Evolutionary conservation across 2,797 vertebrate species (phyloP).

Genomic region (Molossus molossus): DNA sequence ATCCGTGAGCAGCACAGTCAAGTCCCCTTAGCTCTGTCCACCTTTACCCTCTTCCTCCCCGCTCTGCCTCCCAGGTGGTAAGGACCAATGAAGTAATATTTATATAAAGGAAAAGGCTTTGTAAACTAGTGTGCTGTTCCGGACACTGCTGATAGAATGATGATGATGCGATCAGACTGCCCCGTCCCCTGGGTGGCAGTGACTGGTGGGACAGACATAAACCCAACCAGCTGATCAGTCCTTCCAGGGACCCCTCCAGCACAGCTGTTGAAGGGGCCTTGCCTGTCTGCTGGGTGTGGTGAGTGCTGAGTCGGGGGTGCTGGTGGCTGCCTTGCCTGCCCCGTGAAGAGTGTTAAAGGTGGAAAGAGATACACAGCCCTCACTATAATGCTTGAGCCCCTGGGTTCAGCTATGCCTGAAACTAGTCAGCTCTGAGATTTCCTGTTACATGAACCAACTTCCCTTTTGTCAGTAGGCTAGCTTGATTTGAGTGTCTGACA

Average conservation of each 20-base stretch:
- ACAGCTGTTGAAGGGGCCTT: neutral
- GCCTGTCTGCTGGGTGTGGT: neutral
- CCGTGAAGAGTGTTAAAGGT: neutral
- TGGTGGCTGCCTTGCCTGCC: neutral
- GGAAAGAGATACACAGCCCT: neutral
- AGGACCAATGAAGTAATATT: neutral
- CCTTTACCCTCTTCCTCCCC: neutral
- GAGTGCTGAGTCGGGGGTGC: neutral
- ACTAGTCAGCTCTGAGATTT: neutral
- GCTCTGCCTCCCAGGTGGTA: neutral
- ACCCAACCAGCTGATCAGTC: neutral
- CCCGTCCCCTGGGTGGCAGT: neutral
- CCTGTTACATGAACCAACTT: neutral
- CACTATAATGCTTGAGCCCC: neutral
- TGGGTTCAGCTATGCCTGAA: slow-evolving; percentile 47
- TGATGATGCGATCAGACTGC: neutral
- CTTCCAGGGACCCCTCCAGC: neutral
- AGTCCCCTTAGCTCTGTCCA: neutral
- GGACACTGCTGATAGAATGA: neutral
- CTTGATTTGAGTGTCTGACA: neutral
- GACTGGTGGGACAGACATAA: neutral
- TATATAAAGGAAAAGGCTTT: neutral
- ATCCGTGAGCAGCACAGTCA: neutral
- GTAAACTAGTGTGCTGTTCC: neutral
- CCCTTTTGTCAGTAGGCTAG: neutral